Base-by-base conservation (phyloP, 2,888 invertebrate species). In the Lepidonotus clava region DNA sequence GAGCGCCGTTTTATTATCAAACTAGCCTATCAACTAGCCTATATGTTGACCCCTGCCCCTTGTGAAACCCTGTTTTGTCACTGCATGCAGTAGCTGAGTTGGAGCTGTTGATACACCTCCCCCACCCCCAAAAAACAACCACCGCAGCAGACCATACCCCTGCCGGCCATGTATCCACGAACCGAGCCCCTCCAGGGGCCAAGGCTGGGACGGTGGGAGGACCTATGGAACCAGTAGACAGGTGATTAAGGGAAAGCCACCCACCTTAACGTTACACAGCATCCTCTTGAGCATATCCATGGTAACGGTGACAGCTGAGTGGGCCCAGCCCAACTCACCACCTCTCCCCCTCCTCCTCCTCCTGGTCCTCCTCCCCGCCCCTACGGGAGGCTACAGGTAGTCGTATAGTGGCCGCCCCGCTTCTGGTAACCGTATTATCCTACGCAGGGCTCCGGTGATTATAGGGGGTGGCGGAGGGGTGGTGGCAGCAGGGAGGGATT, bases 251-350 rank as follows among this genome's bases (percentile, higher is more conserved):
- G n/a, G n/a, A n/a, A n/a, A n/a, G n/a, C 4, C 36, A 71, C 71
- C 34, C 24, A 71, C 71, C 71, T 71, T 71, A 34, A 71, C 71
- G n/a, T 71, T 71, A 38, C 71, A 71, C 71, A 71, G 71, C 71
- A 71, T 71, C 71, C 71, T 2, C 36, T 71, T 71, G 21, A 71
- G 34, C 71, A 71, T 71, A 71, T 71, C 71, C 71, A 71, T 71
- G 71, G 34, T 67, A 34, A n/a, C 56, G 24, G 71, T 6, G n/a
- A n/a, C n/a, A n/a, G n/a, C 36, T 24, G 21, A 61, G 61, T n/a
- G 61, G 28, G 24, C 24, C 61, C 61, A 11, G 61, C 28, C 61
- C 28, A 24, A 11, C 5, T 8, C 11, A 5, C 24, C 11, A 11
- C 61, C 28, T 32, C 61, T 61, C 61, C 61, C 28, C 61, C 61